Conservation (phyloP, 2,113 vertebrate species). For the Poecile atricapillus region DNA sequence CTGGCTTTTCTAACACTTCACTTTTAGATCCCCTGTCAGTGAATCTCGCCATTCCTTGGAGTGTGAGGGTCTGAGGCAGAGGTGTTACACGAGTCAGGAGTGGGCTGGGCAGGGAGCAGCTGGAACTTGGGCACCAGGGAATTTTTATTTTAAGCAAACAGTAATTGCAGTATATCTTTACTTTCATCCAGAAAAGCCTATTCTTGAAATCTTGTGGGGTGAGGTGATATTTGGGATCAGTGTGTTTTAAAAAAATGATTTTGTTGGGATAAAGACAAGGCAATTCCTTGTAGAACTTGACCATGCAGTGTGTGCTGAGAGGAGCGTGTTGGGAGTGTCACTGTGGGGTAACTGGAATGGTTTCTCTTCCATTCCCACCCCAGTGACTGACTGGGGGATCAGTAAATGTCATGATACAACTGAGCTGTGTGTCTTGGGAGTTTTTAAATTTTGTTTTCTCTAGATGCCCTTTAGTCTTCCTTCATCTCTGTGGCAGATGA, state of each 20-base stretch:
- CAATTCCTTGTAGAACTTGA: neutral
- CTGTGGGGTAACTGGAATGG: neutral
- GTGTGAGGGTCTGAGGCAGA: neutral
- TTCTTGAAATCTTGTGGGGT: neutral
- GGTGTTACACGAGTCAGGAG: neutral
- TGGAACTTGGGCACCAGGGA: neutral
- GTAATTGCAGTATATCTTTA: neutral
- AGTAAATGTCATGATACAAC: neutral
- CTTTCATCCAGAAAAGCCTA: neutral
- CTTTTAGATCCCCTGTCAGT: neutral
- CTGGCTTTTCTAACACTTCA: neutral
- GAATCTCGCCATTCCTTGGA: neutral
- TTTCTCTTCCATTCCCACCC: neutral
- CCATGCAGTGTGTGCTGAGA: rapidly evolving
- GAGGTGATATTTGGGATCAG: neutral
- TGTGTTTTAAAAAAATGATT: neutral
- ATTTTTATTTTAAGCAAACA: neutral
- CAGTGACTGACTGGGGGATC: neutral
- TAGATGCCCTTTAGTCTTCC: neutral
- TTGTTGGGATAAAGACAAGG: neutral
- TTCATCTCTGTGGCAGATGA: neutral
- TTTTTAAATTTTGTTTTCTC: neutral
- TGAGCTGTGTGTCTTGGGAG: neutral
- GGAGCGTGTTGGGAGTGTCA: neutral
- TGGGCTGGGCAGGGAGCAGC: neutral